phyloP scores from a whole-genome alignment of 2,888 invertebrate species.

The Cryptocheilus praepositus region DNA sequence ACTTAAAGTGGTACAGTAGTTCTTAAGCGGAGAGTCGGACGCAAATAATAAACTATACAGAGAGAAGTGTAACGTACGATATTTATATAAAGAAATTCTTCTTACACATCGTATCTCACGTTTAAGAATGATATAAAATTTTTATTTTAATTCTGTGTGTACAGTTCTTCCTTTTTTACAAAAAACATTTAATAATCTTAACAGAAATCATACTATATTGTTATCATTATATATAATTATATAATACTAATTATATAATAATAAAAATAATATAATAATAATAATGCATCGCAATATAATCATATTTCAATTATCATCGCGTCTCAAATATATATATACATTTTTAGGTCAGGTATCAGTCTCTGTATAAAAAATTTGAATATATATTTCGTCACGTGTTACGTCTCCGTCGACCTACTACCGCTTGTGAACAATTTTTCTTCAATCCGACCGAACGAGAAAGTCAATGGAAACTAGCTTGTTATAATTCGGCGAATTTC shows the following conservation, averaged over 20 bases:
- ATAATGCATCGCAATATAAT: slow-evolving; percentile 47
- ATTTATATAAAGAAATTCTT: slow-evolving; percentile 12
- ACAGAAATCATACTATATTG: slow-evolving; percentile 59
- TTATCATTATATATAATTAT: slow-evolving; percentile 52
- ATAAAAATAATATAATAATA: slow-evolving; percentile 30
- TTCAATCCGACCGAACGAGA: too few relatives aligned
- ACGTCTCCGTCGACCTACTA: slow-evolving; percentile 32
- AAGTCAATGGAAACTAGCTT: too few relatives aligned
- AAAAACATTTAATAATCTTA: slow-evolving; percentile 65
- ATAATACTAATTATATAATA: slow-evolving; percentile 52
- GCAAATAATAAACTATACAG: not conserved
- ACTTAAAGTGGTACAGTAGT: not conserved
- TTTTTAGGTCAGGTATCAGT: slow-evolving; percentile 68
- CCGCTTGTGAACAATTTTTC: too few relatives aligned
- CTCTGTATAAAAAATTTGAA: slow-evolving; percentile 66
- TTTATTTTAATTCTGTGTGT: slow-evolving; percentile 66
- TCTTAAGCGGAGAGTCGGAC: not conserved
- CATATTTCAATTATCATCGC: slow-evolving; percentile 46
- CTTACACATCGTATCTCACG: slow-evolving; percentile 32
- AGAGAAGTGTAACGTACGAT: not conserved
- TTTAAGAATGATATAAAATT: slow-evolving; percentile 69
- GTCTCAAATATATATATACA: slow-evolving; percentile 61
- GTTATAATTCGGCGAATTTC: too few relatives aligned
- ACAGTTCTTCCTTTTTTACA: slow-evolving; percentile 64
- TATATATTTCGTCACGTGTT: slow-evolving; percentile 48